Evolutionary conservation across 2,888 invertebrate species (phyloP).

Genomic region (Yponomeuta malinellus): DNA sequence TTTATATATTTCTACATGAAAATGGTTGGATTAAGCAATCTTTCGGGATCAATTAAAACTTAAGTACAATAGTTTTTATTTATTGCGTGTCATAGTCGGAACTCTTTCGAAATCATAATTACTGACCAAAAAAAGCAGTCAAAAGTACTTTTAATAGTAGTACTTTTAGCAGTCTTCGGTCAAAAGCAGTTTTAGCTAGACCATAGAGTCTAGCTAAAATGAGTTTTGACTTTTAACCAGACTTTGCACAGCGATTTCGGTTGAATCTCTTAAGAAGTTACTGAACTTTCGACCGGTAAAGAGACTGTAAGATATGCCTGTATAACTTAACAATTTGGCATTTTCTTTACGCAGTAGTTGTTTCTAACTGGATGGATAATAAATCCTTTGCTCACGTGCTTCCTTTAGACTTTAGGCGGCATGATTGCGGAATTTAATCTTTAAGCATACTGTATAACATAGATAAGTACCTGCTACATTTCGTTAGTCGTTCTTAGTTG

Average conservation of each 20-base stretch:
- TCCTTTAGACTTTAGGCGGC: neutral
- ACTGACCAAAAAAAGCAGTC: too few species aligned
- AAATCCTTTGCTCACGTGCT: neutral
- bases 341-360: neutral
- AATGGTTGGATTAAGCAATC: constrained; percentile 4
- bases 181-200: too few species aligned
- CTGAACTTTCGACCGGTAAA: too few species aligned
- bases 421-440: neutral
- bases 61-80: neutral
- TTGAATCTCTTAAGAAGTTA: too few species aligned
- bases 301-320: too few species aligned
- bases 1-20: neutral
- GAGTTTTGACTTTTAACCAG: too few species aligned
- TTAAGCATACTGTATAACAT: neutral
- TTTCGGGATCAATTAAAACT: neutral
- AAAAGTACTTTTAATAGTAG: too few species aligned
- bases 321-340: neutral
- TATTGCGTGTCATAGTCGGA: neutral
- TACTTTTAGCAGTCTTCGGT: too few species aligned
- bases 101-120: too few species aligned
- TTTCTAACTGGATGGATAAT: constrained; percentile 5
- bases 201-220: too few species aligned
- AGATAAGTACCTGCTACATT: neutral
- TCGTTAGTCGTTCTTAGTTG: constrained; percentile 1
- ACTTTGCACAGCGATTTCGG: too few species aligned